phyloP scores from a whole-genome alignment of 2,888 invertebrate genomes.

The Apantesis nais region DNA sequence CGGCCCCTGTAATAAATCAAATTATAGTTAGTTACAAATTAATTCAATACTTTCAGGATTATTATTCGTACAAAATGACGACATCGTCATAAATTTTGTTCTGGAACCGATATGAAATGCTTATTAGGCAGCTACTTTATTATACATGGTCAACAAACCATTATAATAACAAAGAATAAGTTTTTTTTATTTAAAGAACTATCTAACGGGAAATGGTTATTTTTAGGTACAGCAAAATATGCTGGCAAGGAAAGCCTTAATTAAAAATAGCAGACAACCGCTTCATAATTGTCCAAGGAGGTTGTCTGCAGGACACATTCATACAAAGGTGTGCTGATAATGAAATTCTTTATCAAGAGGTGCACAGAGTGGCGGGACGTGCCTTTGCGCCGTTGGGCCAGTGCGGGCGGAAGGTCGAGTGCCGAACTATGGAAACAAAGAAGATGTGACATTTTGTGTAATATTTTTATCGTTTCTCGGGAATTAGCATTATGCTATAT shows the following conservation, averaged over 20 bases:
- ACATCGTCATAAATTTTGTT: slow-evolving; percentile 1
- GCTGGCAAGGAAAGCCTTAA: slow-evolving; percentile 35
- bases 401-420: slow-evolving; percentile 51
- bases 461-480: slow-evolving; percentile 22
- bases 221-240: slow-evolving; percentile 31
- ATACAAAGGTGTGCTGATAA: slow-evolving; percentile 68
- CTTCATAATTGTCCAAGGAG: slow-evolving; percentile 48
- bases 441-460: slow-evolving; percentile 37
- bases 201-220: not conserved
- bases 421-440: slow-evolving; percentile 44
- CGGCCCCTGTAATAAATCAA: slow-evolving; percentile 25
- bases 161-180: not conserved
- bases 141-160: too few relatives aligned
- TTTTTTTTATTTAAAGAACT: not conserved
- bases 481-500: not conserved
- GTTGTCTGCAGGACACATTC: slow-evolving; percentile 66
- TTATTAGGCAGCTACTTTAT: not conserved
- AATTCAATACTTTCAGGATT: slow-evolving; percentile 12
- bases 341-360: slow-evolving; percentile 79
- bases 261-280: slow-evolving; percentile 43
- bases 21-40: slow-evolving; percentile 22
- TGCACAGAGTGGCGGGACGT: slow-evolving; percentile 68
- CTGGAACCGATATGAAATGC: not conserved
- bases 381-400: slow-evolving; percentile 49
- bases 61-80: slow-evolving; percentile 6